Percentiles rank a stretch among this genome's conserved stretches.
phyloP scores from a whole-genome alignment of 2,797 vertebrate species.

The Cossypha niveicapilla region DNA sequence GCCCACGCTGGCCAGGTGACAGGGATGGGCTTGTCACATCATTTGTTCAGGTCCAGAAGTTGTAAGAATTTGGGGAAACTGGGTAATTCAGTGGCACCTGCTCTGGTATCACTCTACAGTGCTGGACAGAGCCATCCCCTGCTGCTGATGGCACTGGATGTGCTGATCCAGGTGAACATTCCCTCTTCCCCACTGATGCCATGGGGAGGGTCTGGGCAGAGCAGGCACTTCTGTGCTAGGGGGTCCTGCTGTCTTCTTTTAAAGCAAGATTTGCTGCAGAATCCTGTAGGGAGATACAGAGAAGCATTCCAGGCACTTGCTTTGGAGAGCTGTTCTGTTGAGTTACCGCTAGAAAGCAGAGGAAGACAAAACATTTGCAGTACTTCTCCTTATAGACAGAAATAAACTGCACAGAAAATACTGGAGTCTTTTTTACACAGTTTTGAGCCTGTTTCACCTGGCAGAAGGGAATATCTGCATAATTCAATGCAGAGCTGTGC shows the following conservation, averaged over 20 bases:
- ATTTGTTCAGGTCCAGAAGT: background rate
- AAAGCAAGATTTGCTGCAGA: background rate
- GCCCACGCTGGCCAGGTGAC: background rate
- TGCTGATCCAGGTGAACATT: background rate
- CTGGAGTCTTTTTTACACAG: background rate
- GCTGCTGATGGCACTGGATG: background rate
- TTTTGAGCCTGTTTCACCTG: background rate
- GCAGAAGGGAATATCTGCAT: background rate
- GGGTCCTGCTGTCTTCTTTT: background rate
- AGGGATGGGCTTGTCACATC: accelerated
- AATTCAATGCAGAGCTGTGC: background rate
- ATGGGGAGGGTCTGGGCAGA: background rate
- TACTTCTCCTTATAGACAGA: background rate
- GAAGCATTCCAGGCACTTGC: background rate
- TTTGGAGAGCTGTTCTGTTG: background rate
- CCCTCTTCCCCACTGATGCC: background rate
- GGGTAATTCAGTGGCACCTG: background rate
- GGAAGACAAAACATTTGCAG: background rate
- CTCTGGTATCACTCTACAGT: background rate
- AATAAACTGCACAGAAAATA: background rate
- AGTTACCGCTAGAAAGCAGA: background rate
- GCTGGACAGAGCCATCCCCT: background rate
- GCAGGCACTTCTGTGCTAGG: background rate
- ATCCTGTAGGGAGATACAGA: background rate
- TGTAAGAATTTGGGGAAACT: background rate